phyloP scores from a whole-genome alignment of 2,797 vertebrate genomes.

The Pristis pectinata region DNA sequence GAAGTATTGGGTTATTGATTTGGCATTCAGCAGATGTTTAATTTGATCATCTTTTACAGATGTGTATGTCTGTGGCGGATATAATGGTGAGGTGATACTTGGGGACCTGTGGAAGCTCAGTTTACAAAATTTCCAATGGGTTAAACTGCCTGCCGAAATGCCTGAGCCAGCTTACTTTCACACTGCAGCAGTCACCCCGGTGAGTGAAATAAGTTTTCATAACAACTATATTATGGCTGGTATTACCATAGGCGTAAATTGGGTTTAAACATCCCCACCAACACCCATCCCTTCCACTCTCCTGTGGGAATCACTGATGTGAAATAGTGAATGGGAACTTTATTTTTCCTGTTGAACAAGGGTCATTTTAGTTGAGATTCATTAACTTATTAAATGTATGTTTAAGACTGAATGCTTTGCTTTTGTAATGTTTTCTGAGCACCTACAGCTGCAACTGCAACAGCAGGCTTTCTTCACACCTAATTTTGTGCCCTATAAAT shows the following conservation, averaged over 20 bases:
- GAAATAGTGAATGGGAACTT: not conserved
- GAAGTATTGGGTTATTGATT: not conserved
- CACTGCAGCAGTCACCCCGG: constrained; percentile 94
- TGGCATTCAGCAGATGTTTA: not conserved
- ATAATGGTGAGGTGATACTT: constrained; percentile 87
- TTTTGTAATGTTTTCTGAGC: not conserved
- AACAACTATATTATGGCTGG: not conserved
- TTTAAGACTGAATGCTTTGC: not conserved
- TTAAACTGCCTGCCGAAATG: constrained; percentile 84
- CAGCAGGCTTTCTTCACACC: not conserved
- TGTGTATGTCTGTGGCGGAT: constrained; percentile 92
- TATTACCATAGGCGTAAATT: not conserved
- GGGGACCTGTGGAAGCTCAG: constrained; percentile 92
- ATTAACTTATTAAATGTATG: not conserved
- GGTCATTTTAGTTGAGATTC: not conserved
- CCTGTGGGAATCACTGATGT: not conserved
- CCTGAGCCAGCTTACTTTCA: constrained; percentile 96
- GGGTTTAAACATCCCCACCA: not conserved
- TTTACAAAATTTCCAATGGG: constrained; percentile 89
- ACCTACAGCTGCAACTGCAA: not conserved
- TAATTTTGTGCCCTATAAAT: not conserved
- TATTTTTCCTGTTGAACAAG: not conserved
- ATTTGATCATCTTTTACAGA: constrained; percentile 54
- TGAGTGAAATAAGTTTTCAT: constrained; percentile 53
- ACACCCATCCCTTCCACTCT: not conserved